Base-by-base conservation (phyloP, 2,888 invertebrate genomes). In the Hanleya hanleyi region DNA sequence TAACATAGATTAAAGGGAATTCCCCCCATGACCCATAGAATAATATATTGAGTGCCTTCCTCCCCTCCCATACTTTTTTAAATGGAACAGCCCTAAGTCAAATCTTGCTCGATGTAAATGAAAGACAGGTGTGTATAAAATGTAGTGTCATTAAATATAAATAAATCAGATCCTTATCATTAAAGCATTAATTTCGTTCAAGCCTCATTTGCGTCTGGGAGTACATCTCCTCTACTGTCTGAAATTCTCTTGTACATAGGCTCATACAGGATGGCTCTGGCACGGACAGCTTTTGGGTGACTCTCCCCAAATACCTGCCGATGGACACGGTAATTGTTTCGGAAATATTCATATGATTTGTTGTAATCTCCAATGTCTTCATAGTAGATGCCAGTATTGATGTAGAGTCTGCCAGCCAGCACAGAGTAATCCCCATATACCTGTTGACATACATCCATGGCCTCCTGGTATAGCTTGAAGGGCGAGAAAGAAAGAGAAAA, bases 321-420 rank as follows among this genome's bases (percentile, higher is more conserved):
- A 22, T 51, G 37, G n/a, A 69, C 62, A 32, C 61, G 50, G 47
- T 69, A 69, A 37, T 69, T 57, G 35, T 51, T 50, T 38, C 36
- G 26, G 67, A 73, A 80, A 41, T 41, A 41, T 7, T 74, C 71
- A 37, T 75, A 78, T 12, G 79, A 76, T 36, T 71, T 64, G 29
- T 70, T 12, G 26, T 74, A 72, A 49, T 81, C 67, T 1, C 76
- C 73, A 0, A 37, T 62, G 29, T 77, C 77, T 50, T 81, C 81
- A 41, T 74, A 76, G 66, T 77, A 71, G 47, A 79, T 81, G 38
- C 69, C 81, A n/a, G 73, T 70, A 67, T 81, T 81, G 29, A 78
- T 70, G 70, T 71, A 73, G 49, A 79, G 74, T 18, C 81, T 61
- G 35, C 73, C 79, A 33, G 77, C 51, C 26, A 62, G 33, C n/a